These are phyloP conservation scores for Hydrotaea diabolus DNA, from an alignment of 2,888 invertebrate species.

Conservation along the genomic window DNA sequence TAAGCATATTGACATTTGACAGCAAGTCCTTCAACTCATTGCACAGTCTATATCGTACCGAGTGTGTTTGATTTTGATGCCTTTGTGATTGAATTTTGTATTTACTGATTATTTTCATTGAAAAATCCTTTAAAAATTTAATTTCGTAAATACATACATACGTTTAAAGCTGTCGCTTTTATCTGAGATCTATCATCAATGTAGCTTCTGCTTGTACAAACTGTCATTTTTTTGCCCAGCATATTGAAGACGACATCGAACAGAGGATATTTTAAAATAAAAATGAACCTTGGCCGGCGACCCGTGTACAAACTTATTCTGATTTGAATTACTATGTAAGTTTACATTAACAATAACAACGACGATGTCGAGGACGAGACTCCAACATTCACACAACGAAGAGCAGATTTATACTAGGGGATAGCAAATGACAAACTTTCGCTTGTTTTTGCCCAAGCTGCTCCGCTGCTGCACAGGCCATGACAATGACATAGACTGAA, in stretches of 20 bases:
- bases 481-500: constrained; percentile 60
- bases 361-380: too few relatives aligned
- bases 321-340: constrained; percentile 62
- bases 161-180: constrained; percentile 54
- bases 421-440: constrained; percentile 57
- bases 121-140: constrained; percentile 43
- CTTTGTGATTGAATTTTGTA: constrained; percentile 6
- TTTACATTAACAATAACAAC: constrained; percentile 32
- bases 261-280: constrained; percentile 58
- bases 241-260: not conserved
- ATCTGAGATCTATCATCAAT: constrained; percentile 38
- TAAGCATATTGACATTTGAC: constrained; percentile 24
- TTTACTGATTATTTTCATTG: constrained; percentile 65
- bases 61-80: not conserved
- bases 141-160: constrained; percentile 39
- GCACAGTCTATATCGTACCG: not conserved
- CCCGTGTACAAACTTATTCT: constrained; percentile 14
- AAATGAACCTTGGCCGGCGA: constrained; percentile 60
- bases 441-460: constrained; percentile 56
- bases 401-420: not conserved
- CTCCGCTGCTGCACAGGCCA: constrained; percentile 23
- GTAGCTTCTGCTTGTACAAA: constrained; percentile 60
- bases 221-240: constrained; percentile 55
- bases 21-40: not conserved
- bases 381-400: not conserved